phyloP scores from a whole-genome alignment of 1,140 invertebrate species.

The Apocrypta bakeri region DNA sequence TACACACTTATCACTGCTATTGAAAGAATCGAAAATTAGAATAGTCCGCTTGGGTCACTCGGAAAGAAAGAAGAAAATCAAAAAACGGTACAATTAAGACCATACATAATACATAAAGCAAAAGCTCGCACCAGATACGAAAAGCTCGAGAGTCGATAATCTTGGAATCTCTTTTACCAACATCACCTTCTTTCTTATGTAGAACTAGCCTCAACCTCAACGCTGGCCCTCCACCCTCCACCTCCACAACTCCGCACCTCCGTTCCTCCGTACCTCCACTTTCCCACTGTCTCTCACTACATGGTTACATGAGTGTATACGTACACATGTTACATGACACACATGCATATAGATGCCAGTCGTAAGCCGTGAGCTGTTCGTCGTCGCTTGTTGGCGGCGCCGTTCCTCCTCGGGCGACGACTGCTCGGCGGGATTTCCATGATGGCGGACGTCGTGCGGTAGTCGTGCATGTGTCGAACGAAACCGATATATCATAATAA shows the following conservation, averaged over 20 bases:
- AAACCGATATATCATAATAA: not conserved
- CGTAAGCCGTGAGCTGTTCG: not conserved
- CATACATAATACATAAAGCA: no score
- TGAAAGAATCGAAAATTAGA: no score
- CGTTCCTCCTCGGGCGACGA: no score
- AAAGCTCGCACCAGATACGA: not conserved
- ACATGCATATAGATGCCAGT: not conserved
- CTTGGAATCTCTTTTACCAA: not conserved
- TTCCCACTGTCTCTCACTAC: no score
- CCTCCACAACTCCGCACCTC: not conserved
- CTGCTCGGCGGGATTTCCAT: slow-evolving; percentile 4
- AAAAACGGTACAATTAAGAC: no score
- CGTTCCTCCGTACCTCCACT: not conserved
- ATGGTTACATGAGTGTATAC: no score
- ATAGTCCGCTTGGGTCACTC: no score
- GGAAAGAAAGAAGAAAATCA: no score
- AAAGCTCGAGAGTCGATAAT: not conserved
- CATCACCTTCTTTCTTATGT: not conserved
- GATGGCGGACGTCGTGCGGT: slow-evolving; percentile 34
- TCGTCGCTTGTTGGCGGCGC: not conserved
- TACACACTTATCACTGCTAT: no score
- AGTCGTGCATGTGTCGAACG: not conserved
- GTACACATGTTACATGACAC: no score
- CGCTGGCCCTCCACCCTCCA: no score
- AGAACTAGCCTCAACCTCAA: not conserved